These are phyloP conservation scores for Mnemiopsis leidyi DNA, from an alignment of 37 sponge, comb jelly and placozoan species.

Conservation along the genomic window DNA sequence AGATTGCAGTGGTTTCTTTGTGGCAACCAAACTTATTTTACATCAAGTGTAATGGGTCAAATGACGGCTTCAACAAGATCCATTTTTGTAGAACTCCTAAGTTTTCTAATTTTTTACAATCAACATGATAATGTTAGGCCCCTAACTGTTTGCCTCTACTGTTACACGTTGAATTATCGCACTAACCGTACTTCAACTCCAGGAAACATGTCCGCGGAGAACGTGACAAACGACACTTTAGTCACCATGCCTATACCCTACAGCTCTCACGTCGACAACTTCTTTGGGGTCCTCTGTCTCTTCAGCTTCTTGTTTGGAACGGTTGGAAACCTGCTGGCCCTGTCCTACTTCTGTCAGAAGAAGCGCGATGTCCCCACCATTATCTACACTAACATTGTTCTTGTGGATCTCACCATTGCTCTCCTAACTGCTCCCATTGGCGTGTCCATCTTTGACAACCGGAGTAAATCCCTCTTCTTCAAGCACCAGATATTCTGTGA, in stretches of 20 bases:
- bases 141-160: too few species aligned
- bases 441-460: neutral
- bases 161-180: too few species aligned
- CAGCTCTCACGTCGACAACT: neutral
- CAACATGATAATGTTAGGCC: too few species aligned
- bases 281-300: constrained; percentile 26
- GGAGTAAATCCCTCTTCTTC: neutral
- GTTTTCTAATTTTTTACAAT: too few species aligned
- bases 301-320: constrained; percentile 38
- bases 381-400: neutral
- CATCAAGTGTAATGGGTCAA: too few species aligned
- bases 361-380: constrained; percentile 6
- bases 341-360: constrained; percentile 12
- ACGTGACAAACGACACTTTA: neutral
- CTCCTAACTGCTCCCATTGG: neutral
- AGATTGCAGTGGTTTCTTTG: too few species aligned
- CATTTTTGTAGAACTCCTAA: too few species aligned
- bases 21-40: too few species aligned
- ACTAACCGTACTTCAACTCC: too few species aligned
- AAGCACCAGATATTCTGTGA: neutral
- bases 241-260: neutral
- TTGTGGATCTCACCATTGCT: neutral
- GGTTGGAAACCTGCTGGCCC: constrained; percentile 11
- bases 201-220: neutral
- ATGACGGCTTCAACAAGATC: too few species aligned